These are phyloP conservation scores for Bombyx mandarina DNA, from an alignment of 1,140 invertebrate species.

Conservation along the genomic window DNA sequence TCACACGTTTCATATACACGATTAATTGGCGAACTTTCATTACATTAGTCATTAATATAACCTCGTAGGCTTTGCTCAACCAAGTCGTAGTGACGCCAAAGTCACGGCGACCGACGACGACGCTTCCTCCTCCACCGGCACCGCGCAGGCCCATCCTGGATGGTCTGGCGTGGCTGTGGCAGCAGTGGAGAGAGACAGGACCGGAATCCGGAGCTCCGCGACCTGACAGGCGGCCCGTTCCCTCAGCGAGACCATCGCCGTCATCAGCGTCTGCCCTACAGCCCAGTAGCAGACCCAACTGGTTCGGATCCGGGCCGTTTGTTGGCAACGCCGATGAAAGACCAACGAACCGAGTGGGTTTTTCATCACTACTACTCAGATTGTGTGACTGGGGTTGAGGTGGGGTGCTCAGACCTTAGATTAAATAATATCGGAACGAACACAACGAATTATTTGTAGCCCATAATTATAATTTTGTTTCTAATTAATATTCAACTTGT, in stretches of 20 bases:
- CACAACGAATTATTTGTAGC: slow-evolving; percentile 6
- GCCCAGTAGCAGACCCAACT: slow-evolving; percentile 54
- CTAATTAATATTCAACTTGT: slow-evolving; percentile 16
- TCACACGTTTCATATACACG: slow-evolving; percentile 1
- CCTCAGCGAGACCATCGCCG: slow-evolving; percentile 27
- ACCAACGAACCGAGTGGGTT: slow-evolving; percentile 61
- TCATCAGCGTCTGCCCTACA: slow-evolving; percentile 26
- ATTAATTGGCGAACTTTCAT: slow-evolving; percentile 7
- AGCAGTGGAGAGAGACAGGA: slow-evolving; percentile 66
- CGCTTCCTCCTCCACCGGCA: slow-evolving; percentile 47
- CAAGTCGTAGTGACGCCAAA: slow-evolving; percentile 71
- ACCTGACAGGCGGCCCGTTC: slow-evolving; percentile 28
- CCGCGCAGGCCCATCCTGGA: slow-evolving; percentile 62
- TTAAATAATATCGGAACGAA: slow-evolving; percentile 30
- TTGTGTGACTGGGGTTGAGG: slow-evolving; percentile 62
- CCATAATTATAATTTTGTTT: slow-evolving; percentile 3
- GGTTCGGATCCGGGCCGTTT: slow-evolving; percentile 67
- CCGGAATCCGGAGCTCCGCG: slow-evolving; percentile 32
- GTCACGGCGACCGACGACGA: slow-evolving; percentile 48
- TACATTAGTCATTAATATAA: slow-evolving; percentile 43
- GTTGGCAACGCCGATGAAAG: slow-evolving; percentile 61
- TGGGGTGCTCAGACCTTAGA: slow-evolving; percentile 40
- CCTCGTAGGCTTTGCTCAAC: slow-evolving; percentile 68
- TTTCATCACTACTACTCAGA: slow-evolving; percentile 56
- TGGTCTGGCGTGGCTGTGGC: slow-evolving; percentile 68